phyloP scores from a whole-genome alignment of 2,888 invertebrate species.

The Abscondita cerata region DNA sequence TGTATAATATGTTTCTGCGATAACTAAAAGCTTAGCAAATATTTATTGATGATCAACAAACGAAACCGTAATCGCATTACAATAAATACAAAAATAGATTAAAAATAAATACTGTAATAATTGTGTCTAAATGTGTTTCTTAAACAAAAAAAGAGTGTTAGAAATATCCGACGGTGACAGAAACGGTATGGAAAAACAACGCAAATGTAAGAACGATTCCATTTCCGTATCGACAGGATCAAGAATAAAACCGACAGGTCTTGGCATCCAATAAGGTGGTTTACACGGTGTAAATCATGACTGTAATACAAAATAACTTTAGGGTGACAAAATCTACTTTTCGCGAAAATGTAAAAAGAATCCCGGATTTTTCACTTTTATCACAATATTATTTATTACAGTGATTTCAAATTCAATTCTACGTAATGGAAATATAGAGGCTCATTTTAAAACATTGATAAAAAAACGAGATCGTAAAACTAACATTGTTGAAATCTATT shows the following conservation, averaged over 20 bases:
- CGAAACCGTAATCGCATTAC: no score
- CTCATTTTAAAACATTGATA: no score
- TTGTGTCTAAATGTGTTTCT: no score
- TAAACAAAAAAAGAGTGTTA: no score
- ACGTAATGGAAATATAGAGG: no score
- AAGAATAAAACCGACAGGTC: conserved; percentile 28
- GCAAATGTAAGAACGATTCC: conserved; percentile 25
- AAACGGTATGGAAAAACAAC: conserved; percentile 14
- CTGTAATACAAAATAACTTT: conserved; percentile 29
- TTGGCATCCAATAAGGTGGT: conserved; percentile 30
- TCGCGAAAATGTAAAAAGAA: conserved; percentile 11
- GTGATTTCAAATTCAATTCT: background rate
- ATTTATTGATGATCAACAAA: no score
- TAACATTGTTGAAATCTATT: no score
- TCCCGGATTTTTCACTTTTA: conserved; percentile 1
- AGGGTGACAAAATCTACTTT: conserved; percentile 17
- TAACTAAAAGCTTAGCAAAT: no score
- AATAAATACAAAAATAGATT: no score
- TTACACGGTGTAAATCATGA: conserved; percentile 29
- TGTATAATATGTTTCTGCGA: no score
- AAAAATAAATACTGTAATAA: no score
- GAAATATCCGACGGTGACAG: conserved; percentile 4
- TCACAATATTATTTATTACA: conserved; percentile 2
- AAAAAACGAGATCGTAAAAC: no score
- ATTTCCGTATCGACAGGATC: conserved; percentile 30